phyloP scores from a whole-genome alignment of 2,113 vertebrate genomes.

The Amblyornis subalaris region DNA sequence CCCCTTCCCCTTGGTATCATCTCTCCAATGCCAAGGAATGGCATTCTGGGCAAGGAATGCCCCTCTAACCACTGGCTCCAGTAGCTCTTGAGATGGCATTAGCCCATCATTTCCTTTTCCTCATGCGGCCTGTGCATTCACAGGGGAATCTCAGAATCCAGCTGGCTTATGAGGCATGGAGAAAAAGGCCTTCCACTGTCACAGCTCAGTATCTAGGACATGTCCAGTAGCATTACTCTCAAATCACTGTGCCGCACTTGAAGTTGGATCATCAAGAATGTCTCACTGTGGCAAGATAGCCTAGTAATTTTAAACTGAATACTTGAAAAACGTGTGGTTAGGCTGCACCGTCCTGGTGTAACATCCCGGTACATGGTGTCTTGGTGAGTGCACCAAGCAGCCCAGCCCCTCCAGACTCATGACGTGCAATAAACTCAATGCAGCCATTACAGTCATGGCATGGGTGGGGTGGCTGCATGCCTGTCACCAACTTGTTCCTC shows the following conservation, averaged over 20 bases:
- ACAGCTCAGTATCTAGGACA: slow-evolving; percentile 16
- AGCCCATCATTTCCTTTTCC: not conserved
- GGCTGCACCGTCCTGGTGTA: not conserved
- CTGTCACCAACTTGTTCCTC: not conserved
- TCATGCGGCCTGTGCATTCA: not conserved
- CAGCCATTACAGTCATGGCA: not conserved
- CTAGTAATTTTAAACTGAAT: not conserved
- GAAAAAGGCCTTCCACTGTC: not conserved
- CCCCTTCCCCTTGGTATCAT: not conserved
- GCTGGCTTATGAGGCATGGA: not conserved
- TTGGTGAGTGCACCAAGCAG: not conserved
- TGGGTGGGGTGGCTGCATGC: not conserved
- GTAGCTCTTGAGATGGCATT: not conserved
- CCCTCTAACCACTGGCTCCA: not conserved
- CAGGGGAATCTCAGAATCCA: not conserved
- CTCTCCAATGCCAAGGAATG: not conserved
- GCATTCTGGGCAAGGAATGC: not conserved
- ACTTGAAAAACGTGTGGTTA: not conserved
- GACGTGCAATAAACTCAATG: not conserved
- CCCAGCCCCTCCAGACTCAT: not conserved
- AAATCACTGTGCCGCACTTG: not conserved
- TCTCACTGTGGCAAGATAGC: not conserved
- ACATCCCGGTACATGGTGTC: not conserved
- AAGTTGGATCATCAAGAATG: not conserved
- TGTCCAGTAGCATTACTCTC: not conserved